Conservation (phyloP, 1,140 invertebrate genomes). For the Choristoneura fumiferana region DNA sequence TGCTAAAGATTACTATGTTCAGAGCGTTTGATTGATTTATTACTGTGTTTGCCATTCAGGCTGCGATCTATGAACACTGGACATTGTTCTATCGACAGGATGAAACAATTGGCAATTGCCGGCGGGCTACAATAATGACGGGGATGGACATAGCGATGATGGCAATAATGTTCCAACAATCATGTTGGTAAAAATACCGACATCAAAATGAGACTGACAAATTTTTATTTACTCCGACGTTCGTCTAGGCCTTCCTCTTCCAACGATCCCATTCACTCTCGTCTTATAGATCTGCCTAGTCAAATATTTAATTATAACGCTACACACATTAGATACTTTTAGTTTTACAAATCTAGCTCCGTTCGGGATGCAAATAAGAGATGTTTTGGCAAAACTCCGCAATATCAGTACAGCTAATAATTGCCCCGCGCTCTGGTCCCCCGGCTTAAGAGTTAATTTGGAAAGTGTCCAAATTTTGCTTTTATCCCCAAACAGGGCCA, state of each 20-base stretch:
- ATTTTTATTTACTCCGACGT: too few species aligned
- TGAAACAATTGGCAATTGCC: conserved; percentile 10
- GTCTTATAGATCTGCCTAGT: too few species aligned
- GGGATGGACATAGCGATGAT: too few species aligned
- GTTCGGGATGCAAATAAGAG: neutral
- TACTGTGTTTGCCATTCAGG: conserved; percentile 48
- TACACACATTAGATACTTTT: too few species aligned
- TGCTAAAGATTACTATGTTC: conserved; percentile 33
- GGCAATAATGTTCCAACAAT: too few species aligned
- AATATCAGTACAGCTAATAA: conserved; percentile 33
- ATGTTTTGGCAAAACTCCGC: neutral
- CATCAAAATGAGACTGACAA: too few species aligned
- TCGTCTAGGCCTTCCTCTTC: too few species aligned
- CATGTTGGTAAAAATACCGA: too few species aligned
- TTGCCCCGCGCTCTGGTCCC: conserved; percentile 34
- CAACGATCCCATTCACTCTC: too few species aligned
- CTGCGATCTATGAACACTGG: conserved; percentile 50
- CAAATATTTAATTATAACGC: too few species aligned
- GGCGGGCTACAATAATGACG: neutral
- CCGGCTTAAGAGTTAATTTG: conserved; percentile 67
- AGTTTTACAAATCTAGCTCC: too few species aligned
- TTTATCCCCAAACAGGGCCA: conserved; percentile 58
- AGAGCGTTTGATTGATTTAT: conserved; percentile 68
- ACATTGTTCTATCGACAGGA: conserved; percentile 36
- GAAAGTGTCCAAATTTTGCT: conserved; percentile 57